These are phyloP conservation scores for Agonopterix subpropinquella DNA, from an alignment of 2,888 invertebrate species.

Conservation along the genomic window DNA sequence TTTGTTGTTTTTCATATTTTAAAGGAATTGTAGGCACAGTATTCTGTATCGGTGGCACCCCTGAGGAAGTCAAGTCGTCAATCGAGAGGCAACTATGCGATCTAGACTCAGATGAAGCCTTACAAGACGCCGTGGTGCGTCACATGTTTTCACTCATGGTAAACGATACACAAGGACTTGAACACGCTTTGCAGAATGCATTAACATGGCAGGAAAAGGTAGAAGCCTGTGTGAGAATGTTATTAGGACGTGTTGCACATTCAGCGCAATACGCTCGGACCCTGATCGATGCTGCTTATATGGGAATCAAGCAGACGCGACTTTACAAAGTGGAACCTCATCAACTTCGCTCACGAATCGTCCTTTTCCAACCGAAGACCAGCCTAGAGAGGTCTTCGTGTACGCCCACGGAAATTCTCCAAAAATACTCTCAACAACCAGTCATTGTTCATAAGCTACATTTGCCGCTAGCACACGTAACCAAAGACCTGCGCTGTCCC, in stretches of 20 bases:
- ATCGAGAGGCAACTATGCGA: slow-evolving; percentile 27
- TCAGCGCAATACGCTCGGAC: slow-evolving; percentile 41
- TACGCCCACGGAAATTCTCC: slow-evolving; percentile 1
- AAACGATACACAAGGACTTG: slow-evolving; percentile 12
- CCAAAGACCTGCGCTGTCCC: slow-evolving; percentile 30
- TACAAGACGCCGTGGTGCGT: slow-evolving; percentile 33
- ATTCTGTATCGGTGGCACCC: slow-evolving; percentile 40
- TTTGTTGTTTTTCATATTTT: too few species aligned
- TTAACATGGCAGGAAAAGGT: slow-evolving; percentile 26
- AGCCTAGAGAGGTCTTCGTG: too few species aligned
- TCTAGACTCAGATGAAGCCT: slow-evolving; percentile 22
- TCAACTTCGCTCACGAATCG: slow-evolving; percentile 26
- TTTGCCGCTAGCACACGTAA: slow-evolving; percentile 22
- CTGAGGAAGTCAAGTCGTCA: slow-evolving; percentile 26
- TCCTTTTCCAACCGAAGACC: slow-evolving; percentile 21
- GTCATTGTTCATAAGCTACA: slow-evolving; percentile 26
- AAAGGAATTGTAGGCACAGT: slow-evolving; percentile 43
- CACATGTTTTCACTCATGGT: slow-evolving; percentile 41
- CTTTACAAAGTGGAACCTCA: slow-evolving; percentile 13
- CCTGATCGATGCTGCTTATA: slow-evolving; percentile 31
- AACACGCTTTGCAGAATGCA: slow-evolving; percentile 12
- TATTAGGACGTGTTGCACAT: slow-evolving; percentile 35
- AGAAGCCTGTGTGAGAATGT: slow-evolving; percentile 24
- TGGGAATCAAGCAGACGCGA: slow-evolving; percentile 20
- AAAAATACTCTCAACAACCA: slow-evolving; percentile 24